Conservation (phyloP, 2,113 vertebrate genomes). For the Myocastor coypus region DNA sequence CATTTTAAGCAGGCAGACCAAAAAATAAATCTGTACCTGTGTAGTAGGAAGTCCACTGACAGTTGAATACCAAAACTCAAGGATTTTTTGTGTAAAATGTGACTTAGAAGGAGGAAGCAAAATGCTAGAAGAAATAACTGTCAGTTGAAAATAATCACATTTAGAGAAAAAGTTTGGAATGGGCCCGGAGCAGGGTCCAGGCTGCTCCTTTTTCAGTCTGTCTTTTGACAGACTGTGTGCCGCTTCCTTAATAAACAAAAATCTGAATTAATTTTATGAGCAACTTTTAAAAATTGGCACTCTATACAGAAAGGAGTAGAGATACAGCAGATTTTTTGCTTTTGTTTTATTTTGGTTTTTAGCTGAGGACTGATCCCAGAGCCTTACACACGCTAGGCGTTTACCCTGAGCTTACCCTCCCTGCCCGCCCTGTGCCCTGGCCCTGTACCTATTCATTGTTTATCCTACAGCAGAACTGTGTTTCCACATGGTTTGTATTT, state of each 20-base stretch:
- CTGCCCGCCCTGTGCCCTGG: not conserved
- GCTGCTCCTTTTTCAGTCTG: not conserved
- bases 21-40: not conserved
- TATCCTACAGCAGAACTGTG: not conserved
- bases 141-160: not conserved
- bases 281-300: not conserved
- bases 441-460: not conserved
- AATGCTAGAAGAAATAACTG: not conserved
- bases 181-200: rapidly evolving
- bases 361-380: not conserved
- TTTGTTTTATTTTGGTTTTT: not conserved
- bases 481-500: not conserved
- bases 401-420: not conserved
- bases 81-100: not conserved
- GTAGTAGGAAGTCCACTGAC: not conserved
- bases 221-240: not conserved
- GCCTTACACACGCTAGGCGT: not conserved
- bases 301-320: not conserved
- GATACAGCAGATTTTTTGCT: not conserved
- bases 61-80: not conserved
- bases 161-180: not conserved
- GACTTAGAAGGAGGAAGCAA: not conserved
- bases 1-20: too few species aligned
- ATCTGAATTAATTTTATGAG: constrained; percentile 43
- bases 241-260: constrained; percentile 6